phyloP scores from a whole-genome alignment of 1,140 invertebrate species.

The Lordiphosa mommai region DNA sequence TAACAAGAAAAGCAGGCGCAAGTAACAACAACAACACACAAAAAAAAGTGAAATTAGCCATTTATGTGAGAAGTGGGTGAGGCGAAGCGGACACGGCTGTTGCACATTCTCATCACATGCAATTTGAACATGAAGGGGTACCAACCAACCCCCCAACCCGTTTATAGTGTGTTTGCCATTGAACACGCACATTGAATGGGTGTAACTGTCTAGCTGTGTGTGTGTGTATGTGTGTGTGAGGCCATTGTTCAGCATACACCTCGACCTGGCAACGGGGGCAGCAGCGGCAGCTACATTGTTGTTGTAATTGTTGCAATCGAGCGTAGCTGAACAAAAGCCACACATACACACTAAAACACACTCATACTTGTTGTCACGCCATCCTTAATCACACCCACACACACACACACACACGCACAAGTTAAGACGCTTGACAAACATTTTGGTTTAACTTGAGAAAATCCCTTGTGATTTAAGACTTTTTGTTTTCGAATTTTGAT shows the following conservation, averaged over 20 bases:
- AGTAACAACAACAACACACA: not conserved
- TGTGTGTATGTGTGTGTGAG: slow-evolving; percentile 2
- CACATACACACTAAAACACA: slow-evolving; percentile 3
- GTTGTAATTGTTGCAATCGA: slow-evolving; percentile 74
- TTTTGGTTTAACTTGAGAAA: no score
- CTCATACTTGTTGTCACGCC: not conserved
- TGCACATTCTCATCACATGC: slow-evolving; percentile 68
- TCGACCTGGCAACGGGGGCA: slow-evolving; percentile 46
- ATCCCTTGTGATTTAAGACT: no score
- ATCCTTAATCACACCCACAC: not conserved
- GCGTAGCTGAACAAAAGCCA: slow-evolving; percentile 53
- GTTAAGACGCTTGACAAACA: no score
- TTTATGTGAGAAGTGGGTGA: slow-evolving; percentile 32
- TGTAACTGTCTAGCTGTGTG: slow-evolving; percentile 23
- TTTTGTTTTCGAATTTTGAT: no score
- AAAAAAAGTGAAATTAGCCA: slow-evolving; percentile 66
- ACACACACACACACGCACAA: not conserved
- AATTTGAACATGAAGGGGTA: slow-evolving; percentile 44
- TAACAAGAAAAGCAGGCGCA: slow-evolving; percentile 20
- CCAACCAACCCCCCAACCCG: no score
- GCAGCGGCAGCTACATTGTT: slow-evolving; percentile 37
- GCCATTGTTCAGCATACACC: slow-evolving; percentile 39
- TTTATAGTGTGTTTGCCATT: slow-evolving; percentile 62
- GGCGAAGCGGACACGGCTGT: slow-evolving; percentile 45
- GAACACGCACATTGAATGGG: slow-evolving; percentile 63